These are phyloP conservation scores for Onychorhynchus coronatus DNA, from an alignment of 2,113 vertebrate species.

Conservation along the genomic window DNA sequence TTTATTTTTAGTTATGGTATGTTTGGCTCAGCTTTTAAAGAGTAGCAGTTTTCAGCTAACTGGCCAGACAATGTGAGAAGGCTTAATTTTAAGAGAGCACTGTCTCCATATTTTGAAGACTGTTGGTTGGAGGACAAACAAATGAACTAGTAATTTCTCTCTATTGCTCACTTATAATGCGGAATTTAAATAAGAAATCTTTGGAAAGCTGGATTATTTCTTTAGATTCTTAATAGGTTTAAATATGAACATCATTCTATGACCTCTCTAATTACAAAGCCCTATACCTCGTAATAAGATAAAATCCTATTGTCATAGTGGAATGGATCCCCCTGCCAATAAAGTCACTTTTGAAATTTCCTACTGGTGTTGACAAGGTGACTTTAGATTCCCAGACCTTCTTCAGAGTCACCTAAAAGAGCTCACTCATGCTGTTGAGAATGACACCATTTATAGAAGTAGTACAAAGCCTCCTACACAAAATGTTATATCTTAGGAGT, in stretches of 20 bases:
- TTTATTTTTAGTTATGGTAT: background rate
- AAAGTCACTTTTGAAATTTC: background rate
- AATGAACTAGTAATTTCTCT: background rate
- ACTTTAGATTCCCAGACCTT: background rate
- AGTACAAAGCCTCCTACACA: background rate
- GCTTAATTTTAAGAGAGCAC: background rate
- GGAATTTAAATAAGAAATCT: background rate
- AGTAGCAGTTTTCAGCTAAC: background rate
- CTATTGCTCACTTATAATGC: background rate
- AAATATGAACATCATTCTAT: background rate
- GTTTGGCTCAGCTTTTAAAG: background rate
- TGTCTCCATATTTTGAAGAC: background rate
- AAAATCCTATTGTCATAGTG: background rate
- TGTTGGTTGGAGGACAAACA: background rate
- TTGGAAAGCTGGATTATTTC: background rate
- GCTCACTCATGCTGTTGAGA: background rate
- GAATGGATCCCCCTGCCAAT: background rate
- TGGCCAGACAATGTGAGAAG: background rate
- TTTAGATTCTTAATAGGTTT: background rate
- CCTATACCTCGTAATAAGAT: background rate
- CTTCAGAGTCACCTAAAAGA: background rate
- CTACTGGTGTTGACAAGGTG: background rate
- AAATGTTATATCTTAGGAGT: slow-evolving; percentile 14
- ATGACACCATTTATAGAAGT: background rate
- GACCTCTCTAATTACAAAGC: background rate